phyloP scores from a whole-genome alignment of 2,797 vertebrate genomes.

The Perodicticus potto region DNA sequence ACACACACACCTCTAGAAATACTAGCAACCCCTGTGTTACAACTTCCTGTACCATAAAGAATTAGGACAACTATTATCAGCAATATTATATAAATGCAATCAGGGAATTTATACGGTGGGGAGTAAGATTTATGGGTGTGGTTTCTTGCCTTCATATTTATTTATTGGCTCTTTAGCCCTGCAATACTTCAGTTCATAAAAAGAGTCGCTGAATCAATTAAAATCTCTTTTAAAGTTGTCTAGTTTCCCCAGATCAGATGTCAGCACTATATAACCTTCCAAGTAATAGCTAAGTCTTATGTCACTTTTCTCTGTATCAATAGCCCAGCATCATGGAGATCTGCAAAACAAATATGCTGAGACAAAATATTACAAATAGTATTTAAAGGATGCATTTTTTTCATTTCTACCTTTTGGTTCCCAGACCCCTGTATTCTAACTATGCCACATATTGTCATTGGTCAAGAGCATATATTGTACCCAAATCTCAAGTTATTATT shows the following conservation, averaged over 20 bases:
- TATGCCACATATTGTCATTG: not conserved
- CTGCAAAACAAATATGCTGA: not conserved
- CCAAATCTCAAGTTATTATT: not conserved
- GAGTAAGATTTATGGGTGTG: not conserved
- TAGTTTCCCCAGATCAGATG: not conserved
- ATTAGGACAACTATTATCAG: not conserved
- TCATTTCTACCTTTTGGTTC: not conserved
- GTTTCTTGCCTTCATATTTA: not conserved
- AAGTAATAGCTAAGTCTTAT: not conserved
- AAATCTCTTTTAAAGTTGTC: not conserved
- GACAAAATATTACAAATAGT: not conserved
- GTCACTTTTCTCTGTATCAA: not conserved
- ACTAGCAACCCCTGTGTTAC: not conserved
- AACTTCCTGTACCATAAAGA: not conserved
- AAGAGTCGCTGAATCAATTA: not conserved
- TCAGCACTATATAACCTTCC: not conserved
- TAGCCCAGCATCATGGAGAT: not conserved
- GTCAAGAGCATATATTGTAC: not conserved
- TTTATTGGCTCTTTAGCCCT: not conserved
- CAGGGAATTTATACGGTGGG: not conserved
- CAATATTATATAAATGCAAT: not conserved
- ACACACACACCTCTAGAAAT: not conserved
- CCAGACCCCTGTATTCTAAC: not conserved
- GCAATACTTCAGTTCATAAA: not conserved
- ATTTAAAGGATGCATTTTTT: not conserved